Evolutionary conservation across 2,113 vertebrate species (phyloP), one percentile per base, ranked within the genome.

Genomic region (Eclectus roratus): DNA sequence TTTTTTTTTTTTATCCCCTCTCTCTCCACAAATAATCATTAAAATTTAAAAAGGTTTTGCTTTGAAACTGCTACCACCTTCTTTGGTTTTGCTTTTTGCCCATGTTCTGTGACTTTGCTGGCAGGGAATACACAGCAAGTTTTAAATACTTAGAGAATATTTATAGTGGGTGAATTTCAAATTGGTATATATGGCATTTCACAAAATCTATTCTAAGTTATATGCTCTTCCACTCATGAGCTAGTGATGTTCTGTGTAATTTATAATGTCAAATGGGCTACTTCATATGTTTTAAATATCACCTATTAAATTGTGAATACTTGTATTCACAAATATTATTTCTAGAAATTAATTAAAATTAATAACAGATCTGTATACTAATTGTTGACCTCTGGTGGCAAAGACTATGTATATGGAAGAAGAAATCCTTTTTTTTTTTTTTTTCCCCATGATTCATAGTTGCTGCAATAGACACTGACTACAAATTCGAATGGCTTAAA

Each of bases 91-190:
- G 6, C 33, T 80, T 84, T 90, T 77, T 84, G 69, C 43, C 37
- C 88, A 65, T 46, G n/a, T 91, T 91, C 50, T 13, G 7, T 33
- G 72, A 86, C 58, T 94, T 92, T 84, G 13, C 85, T 86, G 85
- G 47, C 56, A 88, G 72, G 55, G n/a, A 93, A 69, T 77, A 81
- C 1, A 8, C 68, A 86, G 60, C 39, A 81, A 71, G 80, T 89
- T 91, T 95, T 80, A 88, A 93, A 86, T 93, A 93, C 90, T 84
- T 92, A 86, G 69, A 23, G 71, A 86, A 68, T 95, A 86, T 91
- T 93, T 91, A 94, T 88, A 80, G 88, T 78, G 82, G 44, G n/a
- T 90, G 61, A 92, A 81, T 93, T 96, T 92, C 65, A 52, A 64
- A 88, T 91, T 80, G 68, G 35, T 61, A 17, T 86, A n/a, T 74